Evolutionary conservation across 1,140 invertebrate genomes (phyloP).

Genomic region (Cydia splendana): DNA sequence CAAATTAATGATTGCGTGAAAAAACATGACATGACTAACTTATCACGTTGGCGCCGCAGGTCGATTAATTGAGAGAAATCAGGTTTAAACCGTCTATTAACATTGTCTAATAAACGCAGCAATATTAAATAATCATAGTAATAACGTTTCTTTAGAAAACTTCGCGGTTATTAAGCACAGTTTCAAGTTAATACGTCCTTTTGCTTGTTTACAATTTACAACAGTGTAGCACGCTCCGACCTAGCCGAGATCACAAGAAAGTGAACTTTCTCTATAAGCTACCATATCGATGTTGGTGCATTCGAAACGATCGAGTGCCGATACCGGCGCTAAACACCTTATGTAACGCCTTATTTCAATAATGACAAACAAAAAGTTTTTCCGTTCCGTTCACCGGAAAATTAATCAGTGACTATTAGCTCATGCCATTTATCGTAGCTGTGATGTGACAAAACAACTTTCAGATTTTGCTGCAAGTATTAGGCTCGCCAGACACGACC

Average conservation of each 20-base stretch:
- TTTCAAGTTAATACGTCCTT: slow-evolving; percentile 19
- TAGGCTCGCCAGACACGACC: slow-evolving; percentile 15
- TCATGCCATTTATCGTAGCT: slow-evolving; percentile 6
- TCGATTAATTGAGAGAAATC: slow-evolving; percentile 22
- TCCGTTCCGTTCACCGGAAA: slow-evolving; percentile 18
- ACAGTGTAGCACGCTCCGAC: slow-evolving; percentile 39
- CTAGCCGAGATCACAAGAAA: slow-evolving; percentile 45
- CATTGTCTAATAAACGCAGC: neutral
- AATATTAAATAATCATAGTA: slow-evolving; percentile 18
- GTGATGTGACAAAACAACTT: slow-evolving; percentile 24
- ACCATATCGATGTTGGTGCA: slow-evolving; percentile 28
- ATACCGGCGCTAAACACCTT: slow-evolving; percentile 7
- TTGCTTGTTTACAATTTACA: slow-evolving; percentile 31
- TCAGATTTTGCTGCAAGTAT: slow-evolving; percentile 24
- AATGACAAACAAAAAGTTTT: slow-evolving; percentile 17
- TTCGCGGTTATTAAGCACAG: slow-evolving; percentile 16
- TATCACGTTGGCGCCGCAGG: neutral
- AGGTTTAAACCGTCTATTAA: neutral
- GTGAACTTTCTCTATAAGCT: slow-evolving; percentile 47
- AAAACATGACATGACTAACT: slow-evolving; percentile 8
- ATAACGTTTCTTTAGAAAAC: slow-evolving; percentile 10
- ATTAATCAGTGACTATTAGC: slow-evolving; percentile 28
- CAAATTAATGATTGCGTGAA: neutral
- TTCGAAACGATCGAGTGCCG: slow-evolving; percentile 14
- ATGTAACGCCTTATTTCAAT: slow-evolving; percentile 26